A percentile compares a stretch with the other conserved stretches of the same genome.
Evolutionary conservation across 2,797 vertebrate species (phyloP).

Genomic region (Etheostoma nigrum): DNA sequence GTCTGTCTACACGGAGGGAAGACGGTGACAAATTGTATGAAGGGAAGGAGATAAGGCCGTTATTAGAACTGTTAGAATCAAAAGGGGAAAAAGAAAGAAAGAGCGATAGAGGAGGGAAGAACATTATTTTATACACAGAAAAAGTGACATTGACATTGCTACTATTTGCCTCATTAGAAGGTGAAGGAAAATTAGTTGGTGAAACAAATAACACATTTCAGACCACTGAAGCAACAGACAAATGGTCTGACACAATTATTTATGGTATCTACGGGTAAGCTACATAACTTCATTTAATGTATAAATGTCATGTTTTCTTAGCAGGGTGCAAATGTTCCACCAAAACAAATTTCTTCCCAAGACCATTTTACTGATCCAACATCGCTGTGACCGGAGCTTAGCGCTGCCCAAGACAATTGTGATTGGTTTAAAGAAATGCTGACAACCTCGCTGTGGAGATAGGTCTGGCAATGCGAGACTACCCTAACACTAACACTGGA

Average conservation of each 20-base stretch:
- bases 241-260: background rate
- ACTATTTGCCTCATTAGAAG: slow-evolving; percentile 37
- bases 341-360: no score
- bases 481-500: slow-evolving; percentile 12
- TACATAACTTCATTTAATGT: no score
- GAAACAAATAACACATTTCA: slow-evolving; percentile 5
- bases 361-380: no score
- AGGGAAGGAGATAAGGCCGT: slow-evolving; percentile 67
- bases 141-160: slow-evolving; percentile 35
- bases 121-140: slow-evolving; percentile 49
- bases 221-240: slow-evolving; percentile 12
- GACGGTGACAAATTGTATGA: slow-evolving; percentile 69
- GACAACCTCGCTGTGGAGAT: no score
- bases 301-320: no score
- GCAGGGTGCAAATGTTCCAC: no score
- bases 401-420: no score
- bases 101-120: background rate
- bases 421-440: no score
- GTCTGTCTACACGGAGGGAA: slow-evolving; percentile 37
- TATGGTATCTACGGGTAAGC: background rate
- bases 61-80: slow-evolving; percentile 67
- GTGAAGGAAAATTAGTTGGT: slow-evolving; percentile 17
- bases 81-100: slow-evolving; percentile 37
- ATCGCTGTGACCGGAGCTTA: no score
- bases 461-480: no score